A percentile compares a stretch with the other conserved stretches of the same genome.
Conservation (phyloP, 2,797 vertebrate genomes). For the Myotis pilosus region DNA sequence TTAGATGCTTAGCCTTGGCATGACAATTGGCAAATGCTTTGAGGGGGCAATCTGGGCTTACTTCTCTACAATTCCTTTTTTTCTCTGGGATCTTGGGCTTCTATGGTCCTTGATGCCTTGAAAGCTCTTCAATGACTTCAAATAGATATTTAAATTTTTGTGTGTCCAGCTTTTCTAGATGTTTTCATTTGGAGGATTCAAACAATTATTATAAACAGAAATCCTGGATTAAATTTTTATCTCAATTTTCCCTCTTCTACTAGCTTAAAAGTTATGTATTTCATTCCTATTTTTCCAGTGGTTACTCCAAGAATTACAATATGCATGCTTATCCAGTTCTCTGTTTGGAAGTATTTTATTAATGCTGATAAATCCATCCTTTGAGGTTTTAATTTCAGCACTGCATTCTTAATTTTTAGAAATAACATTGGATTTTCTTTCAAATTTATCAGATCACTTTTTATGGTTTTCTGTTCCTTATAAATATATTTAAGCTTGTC, state of each 20-base stretch:
- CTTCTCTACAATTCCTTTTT: neutral
- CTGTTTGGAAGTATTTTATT: neutral
- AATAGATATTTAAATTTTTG: neutral
- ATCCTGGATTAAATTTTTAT: neutral
- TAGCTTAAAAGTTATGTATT: neutral
- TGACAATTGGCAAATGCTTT: neutral
- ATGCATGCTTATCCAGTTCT: neutral
- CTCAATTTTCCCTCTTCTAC: neutral
- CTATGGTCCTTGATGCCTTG: neutral
- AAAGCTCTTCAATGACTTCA: neutral
- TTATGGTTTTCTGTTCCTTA: neutral
- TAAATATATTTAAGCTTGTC: neutral
- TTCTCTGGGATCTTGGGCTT: neutral
- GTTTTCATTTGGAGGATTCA: neutral
- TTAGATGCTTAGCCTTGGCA: neutral
- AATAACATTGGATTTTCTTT: neutral
- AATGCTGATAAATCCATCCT: neutral
- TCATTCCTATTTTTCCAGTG: neutral
- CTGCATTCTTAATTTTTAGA: neutral
- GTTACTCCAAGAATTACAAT: neutral
- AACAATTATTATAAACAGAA: neutral
- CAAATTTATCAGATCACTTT: neutral
- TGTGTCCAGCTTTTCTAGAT: neutral
- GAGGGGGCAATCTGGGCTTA: neutral
- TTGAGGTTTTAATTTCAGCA: neutral